Evolutionary conservation across 2,797 vertebrate species (phyloP).

Genomic region (Parambassis ranga): DNA sequence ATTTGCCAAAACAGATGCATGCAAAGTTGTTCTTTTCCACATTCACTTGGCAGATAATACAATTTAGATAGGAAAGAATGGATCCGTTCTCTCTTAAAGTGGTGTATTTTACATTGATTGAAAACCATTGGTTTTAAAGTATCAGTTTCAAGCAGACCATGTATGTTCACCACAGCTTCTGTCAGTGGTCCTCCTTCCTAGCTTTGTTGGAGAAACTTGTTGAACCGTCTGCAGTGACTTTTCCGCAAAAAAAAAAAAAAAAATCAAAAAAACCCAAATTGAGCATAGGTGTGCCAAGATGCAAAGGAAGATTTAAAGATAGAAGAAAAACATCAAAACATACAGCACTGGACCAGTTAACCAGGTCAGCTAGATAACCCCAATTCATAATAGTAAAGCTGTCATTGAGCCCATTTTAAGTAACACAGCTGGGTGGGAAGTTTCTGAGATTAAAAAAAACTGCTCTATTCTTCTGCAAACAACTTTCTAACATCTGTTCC

Average conservation of each 20-base stretch:
- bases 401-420: too few relatives aligned
- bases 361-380: neutral
- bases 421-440: constrained; percentile 13
- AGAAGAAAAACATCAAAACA: too few relatives aligned
- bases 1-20: neutral
- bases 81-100: too few relatives aligned
- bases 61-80: too few relatives aligned
- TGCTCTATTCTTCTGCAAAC: constrained; percentile 45
- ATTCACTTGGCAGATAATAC: too few relatives aligned
- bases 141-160: constrained; percentile 2
- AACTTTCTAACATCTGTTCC: constrained; percentile 79
- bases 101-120: neutral
- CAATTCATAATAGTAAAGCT: neutral
- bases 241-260: too few relatives aligned
- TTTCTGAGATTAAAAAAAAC: constrained; percentile 20
- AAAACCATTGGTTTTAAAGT: neutral
- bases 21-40: too few relatives aligned
- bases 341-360: neutral
- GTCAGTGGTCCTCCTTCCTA: neutral
- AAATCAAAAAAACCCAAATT: too few relatives aligned
- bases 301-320: neutral
- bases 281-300: neutral
- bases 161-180: neutral
- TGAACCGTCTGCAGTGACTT: constrained; percentile 13
- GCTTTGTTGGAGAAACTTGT: neutral